A percentile compares a stretch with the other conserved stretches of the same genome.
These are phyloP conservation scores for Agriopis leucophaearia DNA, from an alignment of 2,888 invertebrate genomes.

Conservation along the genomic window DNA sequence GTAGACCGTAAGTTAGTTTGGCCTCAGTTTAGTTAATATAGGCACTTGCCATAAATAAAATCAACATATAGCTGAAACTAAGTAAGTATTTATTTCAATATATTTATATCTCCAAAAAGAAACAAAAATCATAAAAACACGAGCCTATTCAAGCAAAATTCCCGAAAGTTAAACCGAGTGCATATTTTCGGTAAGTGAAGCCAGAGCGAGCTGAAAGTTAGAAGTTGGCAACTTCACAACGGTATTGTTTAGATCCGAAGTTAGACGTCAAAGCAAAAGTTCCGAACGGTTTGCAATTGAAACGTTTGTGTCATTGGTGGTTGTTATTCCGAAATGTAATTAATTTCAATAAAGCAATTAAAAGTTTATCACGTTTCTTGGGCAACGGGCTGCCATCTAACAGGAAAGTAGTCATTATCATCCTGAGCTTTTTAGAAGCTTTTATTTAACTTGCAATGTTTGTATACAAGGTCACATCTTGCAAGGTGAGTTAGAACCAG, in stretches of 20 bases:
- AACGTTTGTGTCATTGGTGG: conserved; percentile 61
- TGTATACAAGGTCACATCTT: too few relatives aligned
- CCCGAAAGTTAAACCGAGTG: conserved; percentile 24
- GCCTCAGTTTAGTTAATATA: too few relatives aligned
- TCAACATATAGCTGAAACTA: too few relatives aligned
- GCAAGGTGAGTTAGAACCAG: too few relatives aligned
- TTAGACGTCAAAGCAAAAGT: conserved; percentile 74
- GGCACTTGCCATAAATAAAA: too few relatives aligned
- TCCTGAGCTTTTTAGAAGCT: too few relatives aligned
- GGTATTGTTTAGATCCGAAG: conserved; percentile 67
- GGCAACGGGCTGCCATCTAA: neutral
- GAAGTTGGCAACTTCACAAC: conserved; percentile 41
- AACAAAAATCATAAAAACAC: neutral
- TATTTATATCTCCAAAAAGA: neutral
- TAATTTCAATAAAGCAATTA: conserved; percentile 47
- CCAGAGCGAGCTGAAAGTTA: conserved; percentile 32
- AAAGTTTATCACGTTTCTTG: conserved; percentile 28
- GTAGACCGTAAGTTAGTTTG: too few relatives aligned
- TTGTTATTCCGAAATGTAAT: conserved; percentile 44
- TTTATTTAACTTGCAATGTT: too few relatives aligned
- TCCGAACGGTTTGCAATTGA: conserved; percentile 68
- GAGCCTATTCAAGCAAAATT: conserved; percentile 4
- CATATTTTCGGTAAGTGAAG: conserved; percentile 32
- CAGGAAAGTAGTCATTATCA: neutral
- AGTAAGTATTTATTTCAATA: too few relatives aligned